Conservation (phyloP, 2,797 vertebrate genomes). For the Syngnathus acus region DNA sequence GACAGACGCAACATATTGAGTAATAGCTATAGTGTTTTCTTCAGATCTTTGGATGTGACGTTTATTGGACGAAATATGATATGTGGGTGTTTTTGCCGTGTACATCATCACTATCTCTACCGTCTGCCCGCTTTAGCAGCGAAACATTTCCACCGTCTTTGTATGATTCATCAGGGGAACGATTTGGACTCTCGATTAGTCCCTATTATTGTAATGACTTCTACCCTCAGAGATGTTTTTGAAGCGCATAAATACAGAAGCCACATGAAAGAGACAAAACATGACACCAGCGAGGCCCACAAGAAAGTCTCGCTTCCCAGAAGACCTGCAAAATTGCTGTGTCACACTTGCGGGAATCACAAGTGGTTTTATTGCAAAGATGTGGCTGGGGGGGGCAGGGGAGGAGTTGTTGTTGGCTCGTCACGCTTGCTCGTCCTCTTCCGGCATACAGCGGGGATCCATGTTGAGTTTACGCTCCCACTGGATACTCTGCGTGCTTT, state of each 20-base stretch:
- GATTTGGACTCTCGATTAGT: slow-evolving; percentile 1
- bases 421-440: slow-evolving; percentile 5
- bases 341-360: slow-evolving; percentile 50
- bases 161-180: slow-evolving; percentile 38
- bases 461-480: background rate
- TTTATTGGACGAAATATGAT: background rate
- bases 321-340: slow-evolving; percentile 50
- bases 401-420: background rate
- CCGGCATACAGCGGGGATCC: background rate
- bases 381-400: background rate
- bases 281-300: slow-evolving; percentile 36
- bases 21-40: background rate
- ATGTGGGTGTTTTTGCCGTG: background rate
- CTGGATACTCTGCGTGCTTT: background rate
- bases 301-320: slow-evolving; percentile 53
- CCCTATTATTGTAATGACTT: slow-evolving; percentile 38
- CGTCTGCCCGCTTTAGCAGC: slow-evolving; percentile 22
- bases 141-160: slow-evolving; percentile 31
- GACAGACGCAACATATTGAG: background rate
- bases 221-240: slow-evolving; percentile 32
- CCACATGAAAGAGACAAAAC: slow-evolving; percentile 56
- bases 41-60: background rate
- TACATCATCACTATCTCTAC: slow-evolving; percentile 4
- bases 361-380: slow-evolving; percentile 15
- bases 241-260: slow-evolving; percentile 34